Percentiles rank a stretch among this genome's conserved stretches.
Evolutionary conservation across 2,113 vertebrate species (phyloP).

Genomic region (Suncus etruscus): DNA sequence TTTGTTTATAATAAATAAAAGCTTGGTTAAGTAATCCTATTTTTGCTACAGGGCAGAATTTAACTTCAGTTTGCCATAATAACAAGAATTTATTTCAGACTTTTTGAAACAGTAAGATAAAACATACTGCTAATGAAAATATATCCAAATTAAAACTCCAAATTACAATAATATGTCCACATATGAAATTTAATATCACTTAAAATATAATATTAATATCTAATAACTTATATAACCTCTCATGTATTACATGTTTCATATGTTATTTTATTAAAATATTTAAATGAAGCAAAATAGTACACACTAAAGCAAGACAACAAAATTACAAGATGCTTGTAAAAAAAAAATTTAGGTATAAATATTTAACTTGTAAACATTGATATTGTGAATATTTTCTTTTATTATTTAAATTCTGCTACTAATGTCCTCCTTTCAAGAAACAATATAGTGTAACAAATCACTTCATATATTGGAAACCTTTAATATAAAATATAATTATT

Average conservation of each 20-base stretch:
- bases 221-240: conserved; percentile 55
- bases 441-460: neutral
- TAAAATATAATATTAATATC: conserved; percentile 53
- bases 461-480: neutral
- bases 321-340: neutral
- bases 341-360: neutral
- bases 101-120: neutral
- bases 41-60: conserved; percentile 61
- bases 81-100: neutral
- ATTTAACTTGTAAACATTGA: neutral
- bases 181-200: conserved; percentile 61
- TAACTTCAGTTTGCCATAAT: conserved; percentile 62
- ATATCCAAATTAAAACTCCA: conserved; percentile 42
- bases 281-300: neutral
- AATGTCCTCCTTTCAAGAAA: neutral
- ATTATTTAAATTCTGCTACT: conserved; percentile 14
- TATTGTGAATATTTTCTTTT: conserved; percentile 20
- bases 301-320: neutral
- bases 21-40: conserved; percentile 52
- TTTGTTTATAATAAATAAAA: conserved; percentile 62
- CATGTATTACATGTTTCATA: conserved; percentile 56
- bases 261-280: conserved; percentile 49
- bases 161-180: conserved; percentile 21
- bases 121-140: conserved; percentile 47
- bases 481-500: neutral